A percentile compares a stretch with the other conserved stretches of the same genome.
Evolutionary conservation across 2,113 vertebrate species (phyloP).

Genomic region (Panurus biarmicus): DNA sequence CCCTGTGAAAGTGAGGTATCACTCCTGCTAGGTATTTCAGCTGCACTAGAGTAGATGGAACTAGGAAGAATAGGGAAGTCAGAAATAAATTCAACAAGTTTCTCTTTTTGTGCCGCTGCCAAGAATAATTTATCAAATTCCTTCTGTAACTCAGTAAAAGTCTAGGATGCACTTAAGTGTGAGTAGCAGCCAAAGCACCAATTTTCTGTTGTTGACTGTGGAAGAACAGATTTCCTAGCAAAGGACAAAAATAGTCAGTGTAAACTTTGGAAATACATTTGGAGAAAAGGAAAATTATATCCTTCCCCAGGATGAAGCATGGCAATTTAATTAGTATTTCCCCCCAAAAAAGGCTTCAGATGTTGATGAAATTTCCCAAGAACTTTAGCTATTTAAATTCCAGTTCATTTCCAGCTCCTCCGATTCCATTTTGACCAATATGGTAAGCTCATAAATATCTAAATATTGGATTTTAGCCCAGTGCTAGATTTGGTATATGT

Average conservation of each 20-base stretch:
- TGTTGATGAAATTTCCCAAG: neutral
- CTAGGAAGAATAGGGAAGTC: neutral
- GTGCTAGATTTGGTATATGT: neutral
- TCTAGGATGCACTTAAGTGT: neutral
- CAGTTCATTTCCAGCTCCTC: neutral
- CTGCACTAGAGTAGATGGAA: neutral
- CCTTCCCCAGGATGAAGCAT: neutral
- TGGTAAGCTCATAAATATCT: neutral
- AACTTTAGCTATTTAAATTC: constrained; percentile 11
- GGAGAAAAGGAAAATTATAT: neutral
- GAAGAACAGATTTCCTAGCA: neutral
- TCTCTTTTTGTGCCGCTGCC: neutral
- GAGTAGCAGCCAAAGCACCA: neutral
- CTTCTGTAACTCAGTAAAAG: neutral
- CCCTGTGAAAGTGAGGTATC: neutral
- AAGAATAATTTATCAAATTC: neutral
- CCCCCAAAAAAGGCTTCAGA: neutral
- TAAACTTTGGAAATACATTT: neutral
- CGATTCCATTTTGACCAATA: neutral
- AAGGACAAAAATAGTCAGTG: neutral
- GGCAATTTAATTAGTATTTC: neutral
- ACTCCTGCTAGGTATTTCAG: neutral
- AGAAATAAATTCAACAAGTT: neutral
- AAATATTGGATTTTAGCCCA: constrained; percentile 21
- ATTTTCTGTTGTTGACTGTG: neutral